phyloP scores from a whole-genome alignment of 1,140 invertebrate genomes.

The Drosophila jambulina region DNA sequence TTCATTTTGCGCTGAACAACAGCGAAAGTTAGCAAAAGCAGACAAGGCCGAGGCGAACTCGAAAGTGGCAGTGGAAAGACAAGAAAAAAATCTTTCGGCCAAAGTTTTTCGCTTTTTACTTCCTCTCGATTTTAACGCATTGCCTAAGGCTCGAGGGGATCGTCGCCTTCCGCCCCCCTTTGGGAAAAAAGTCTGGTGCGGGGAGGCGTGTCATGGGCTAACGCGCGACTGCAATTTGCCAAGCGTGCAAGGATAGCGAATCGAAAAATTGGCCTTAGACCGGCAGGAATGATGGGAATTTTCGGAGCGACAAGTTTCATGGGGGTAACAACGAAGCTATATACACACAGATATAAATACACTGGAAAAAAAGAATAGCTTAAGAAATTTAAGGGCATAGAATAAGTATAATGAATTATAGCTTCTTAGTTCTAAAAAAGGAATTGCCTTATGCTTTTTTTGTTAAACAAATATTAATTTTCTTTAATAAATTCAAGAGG shows the following conservation, averaged over 20 bases:
- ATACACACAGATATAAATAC: constrained; percentile 4
- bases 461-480: not conserved
- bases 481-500: too few relatives aligned
- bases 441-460: not conserved
- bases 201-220: constrained; percentile 20
- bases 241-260: constrained; percentile 38
- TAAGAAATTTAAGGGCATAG: not conserved
- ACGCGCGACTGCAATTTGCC: constrained; percentile 41
- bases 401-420: too few relatives aligned
- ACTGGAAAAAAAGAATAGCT: not conserved
- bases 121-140: constrained; percentile 68
- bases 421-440: too few relatives aligned
- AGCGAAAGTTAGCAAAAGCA: constrained; percentile 62
- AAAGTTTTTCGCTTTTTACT: constrained; percentile 60
- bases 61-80: constrained; percentile 40
- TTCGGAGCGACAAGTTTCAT: constrained; percentile 36
- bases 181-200: not conserved
- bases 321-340: constrained; percentile 2
- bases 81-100: constrained; percentile 34
- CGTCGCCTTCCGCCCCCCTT: not conserved
- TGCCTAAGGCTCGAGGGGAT: constrained; percentile 31
- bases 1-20: constrained; percentile 69
- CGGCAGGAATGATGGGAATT: constrained; percentile 38
- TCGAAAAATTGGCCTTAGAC: constrained; percentile 38
- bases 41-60: constrained; percentile 30